Percentiles rank a stretch among this genome's conserved stretches.
phyloP scores from a whole-genome alignment of 2,888 invertebrate species.

The Trimorus sp. region DNA sequence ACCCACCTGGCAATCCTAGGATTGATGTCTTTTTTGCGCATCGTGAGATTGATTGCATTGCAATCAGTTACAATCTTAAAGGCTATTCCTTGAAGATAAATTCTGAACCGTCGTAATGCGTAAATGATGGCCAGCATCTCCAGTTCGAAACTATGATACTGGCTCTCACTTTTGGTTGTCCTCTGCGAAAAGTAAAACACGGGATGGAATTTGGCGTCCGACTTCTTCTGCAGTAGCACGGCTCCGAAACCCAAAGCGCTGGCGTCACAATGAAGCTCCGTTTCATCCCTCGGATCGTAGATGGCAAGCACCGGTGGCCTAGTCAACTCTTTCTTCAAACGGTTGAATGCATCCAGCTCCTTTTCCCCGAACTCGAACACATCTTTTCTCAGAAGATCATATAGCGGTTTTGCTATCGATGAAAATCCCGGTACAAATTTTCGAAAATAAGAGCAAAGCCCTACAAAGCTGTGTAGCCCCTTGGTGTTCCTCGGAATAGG shows the following conservation, averaged over 20 bases:
- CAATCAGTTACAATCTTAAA: no score
- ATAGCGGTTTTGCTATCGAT: conserved; percentile 7
- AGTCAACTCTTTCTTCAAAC: conserved; percentile 6
- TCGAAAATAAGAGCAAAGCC: conserved; percentile 8
- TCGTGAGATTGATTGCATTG: background rate
- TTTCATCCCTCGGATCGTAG: conserved; percentile 10
- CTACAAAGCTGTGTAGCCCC: conserved; percentile 4
- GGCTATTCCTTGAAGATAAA: no score
- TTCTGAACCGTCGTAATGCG: no score
- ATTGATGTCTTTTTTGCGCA: conserved; percentile 15
- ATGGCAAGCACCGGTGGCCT: background rate
- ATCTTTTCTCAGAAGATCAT: no score
- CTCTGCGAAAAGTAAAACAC: conserved; percentile 32
- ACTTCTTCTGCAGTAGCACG: conserved; percentile 4
- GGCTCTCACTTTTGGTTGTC: background rate
- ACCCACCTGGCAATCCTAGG: no score
- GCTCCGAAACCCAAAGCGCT: conserved; percentile 21
- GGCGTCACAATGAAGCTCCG: conserved; percentile 31
- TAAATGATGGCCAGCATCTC: conserved; percentile 31
- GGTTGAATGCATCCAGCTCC: background rate
- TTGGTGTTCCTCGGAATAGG: background rate
- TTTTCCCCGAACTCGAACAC: background rate
- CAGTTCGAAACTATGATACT: conserved; percentile 36
- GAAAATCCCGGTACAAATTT: conserved; percentile 9
- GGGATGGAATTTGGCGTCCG: conserved; percentile 12